These are phyloP conservation scores for Dicranocentrus wangi DNA, from an alignment of 2,888 invertebrate species.

Conservation along the genomic window DNA sequence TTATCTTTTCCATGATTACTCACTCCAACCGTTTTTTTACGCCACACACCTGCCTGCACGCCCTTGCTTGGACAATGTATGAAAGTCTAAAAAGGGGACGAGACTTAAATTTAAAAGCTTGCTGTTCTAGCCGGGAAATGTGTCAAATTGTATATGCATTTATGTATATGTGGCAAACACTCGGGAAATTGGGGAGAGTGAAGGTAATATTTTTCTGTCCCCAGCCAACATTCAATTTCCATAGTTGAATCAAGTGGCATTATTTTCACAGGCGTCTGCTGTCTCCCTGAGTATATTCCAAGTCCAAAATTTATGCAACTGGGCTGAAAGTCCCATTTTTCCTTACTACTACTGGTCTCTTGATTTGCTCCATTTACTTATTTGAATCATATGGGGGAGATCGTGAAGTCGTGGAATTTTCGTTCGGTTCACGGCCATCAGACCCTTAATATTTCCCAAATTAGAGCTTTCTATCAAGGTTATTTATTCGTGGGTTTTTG, in stretches of 20 bases:
- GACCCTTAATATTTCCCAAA: background rate
- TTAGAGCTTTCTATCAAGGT: background rate
- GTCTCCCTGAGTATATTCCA: too few species aligned
- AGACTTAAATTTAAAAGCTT: slow-evolving; percentile 1
- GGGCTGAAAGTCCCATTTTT: too few species aligned
- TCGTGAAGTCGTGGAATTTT: background rate
- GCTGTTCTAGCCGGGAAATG: background rate
- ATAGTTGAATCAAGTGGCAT: too few species aligned
- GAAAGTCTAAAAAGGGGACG: background rate
- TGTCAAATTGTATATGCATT: background rate
- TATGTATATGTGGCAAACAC: too few species aligned
- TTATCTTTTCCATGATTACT: slow-evolving; percentile 4
- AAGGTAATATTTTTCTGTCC: too few species aligned
- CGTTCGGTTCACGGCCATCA: background rate
- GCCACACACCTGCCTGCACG: background rate
- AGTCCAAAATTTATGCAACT: too few species aligned
- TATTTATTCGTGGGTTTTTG: too few species aligned
- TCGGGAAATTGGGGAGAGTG: too few species aligned
- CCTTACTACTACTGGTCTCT: too few species aligned
- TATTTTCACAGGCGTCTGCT: too few species aligned
- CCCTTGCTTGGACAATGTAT: background rate
- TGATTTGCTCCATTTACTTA: too few species aligned
- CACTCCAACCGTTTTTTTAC: background rate
- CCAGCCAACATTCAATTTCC: too few species aligned
- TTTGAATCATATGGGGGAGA: slow-evolving; percentile 3